Evolutionary conservation across 2,888 invertebrate genomes (phyloP), one percentile per base, ranked within the genome.

Genomic region (Malacosoma neustria): DNA sequence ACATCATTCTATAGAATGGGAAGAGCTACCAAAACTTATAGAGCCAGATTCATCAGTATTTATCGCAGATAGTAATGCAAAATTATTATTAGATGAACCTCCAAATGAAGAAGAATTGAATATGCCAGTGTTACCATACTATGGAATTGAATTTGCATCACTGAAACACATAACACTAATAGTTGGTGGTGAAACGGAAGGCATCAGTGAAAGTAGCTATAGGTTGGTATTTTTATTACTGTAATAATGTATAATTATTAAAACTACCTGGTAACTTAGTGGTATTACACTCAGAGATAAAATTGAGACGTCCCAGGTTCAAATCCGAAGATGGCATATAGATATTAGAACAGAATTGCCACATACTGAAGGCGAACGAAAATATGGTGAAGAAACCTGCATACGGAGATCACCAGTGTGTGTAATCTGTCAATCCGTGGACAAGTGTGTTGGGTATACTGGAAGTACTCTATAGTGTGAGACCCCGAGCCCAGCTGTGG

Each of bases 171-270:
- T 90, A 14, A 88, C 92, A 15, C 66, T 98, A 3, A 87, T 97
- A 29, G 85, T 97, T 48, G 96, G 97, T 9, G 97, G 97, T 5
- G 98, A 98, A 77, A 95, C 95, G 4, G 89, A 92, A 67, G 96
- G 97, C 0, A 84, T 97, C n/a, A 94, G 94, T 76, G 65, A 85
- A 12, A 88, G 92, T 14, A 91, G 93, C 3, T 91, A 91, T 57
- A 72, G 55, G 90, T 89, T 63, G 62, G 62, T 57, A n/a, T n/a
- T n/a, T n/a, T n/a, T n/a, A n/a, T n/a, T n/a, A n/a, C 22, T 22
- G 9, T 22, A 22, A 22, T 22, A 22, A 7, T 22, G 4, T 22
- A 22, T 7, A 4, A 22, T 22, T 4, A n/a, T n/a, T n/a, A n/a
- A n/a, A n/a, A n/a, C n/a, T n/a, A n/a, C n/a, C n/a, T n/a, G n/a